phyloP scores from a whole-genome alignment of 2,888 invertebrate species.

The Ophion costatus region DNA sequence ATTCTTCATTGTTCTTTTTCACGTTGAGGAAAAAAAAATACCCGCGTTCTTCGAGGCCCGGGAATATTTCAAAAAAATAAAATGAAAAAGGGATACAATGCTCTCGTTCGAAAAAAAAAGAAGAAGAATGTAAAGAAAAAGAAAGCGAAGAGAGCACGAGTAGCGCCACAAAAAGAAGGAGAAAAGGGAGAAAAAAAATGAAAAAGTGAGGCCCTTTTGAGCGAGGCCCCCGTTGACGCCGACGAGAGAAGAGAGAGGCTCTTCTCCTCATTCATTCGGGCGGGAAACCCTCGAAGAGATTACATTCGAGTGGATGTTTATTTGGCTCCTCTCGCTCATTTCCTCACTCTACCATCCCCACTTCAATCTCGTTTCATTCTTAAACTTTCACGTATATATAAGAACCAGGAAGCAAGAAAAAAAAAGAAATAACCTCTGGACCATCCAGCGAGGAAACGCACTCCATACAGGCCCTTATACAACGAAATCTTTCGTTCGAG shows the following conservation, averaged over 20 bases:
- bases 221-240: constrained; percentile 51
- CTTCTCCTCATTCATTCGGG: constrained; percentile 72
- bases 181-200: constrained; percentile 57
- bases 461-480: constrained; percentile 45
- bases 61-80: background rate
- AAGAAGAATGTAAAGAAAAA: background rate
- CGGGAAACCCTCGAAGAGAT: constrained; percentile 73
- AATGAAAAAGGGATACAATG: background rate
- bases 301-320: constrained; percentile 77
- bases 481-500: constrained; percentile 19
- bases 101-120: too few relatives aligned
- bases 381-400: too few relatives aligned
- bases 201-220: constrained; percentile 43
- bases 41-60: too few relatives aligned
- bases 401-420: background rate
- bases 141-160: constrained; percentile 64
- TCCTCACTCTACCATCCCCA: background rate
- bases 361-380: constrained; percentile 10
- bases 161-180: constrained; percentile 73
- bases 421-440: constrained; percentile 7
- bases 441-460: constrained; percentile 35
- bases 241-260: constrained; percentile 67
- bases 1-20: too few relatives aligned
- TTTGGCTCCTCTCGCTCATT: constrained; percentile 67
- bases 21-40: background rate